Evolutionary conservation across 1,140 invertebrate species (phyloP).

Genomic region (Andricus grossulariae): DNA sequence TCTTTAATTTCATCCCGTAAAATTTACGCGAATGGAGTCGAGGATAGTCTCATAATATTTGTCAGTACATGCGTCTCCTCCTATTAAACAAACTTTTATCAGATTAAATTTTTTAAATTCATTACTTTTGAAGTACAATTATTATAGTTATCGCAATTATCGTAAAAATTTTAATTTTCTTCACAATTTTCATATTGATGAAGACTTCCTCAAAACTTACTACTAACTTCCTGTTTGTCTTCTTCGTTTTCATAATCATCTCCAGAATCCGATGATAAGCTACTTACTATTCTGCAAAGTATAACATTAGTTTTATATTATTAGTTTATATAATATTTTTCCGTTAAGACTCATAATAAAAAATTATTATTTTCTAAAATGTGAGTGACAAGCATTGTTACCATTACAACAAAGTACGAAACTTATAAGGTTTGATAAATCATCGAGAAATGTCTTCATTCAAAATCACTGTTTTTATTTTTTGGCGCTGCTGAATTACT

Average conservation of each 20-base stretch:
- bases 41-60: too few species aligned
- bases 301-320: not conserved
- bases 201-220: too few species aligned
- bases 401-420: not conserved
- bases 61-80: too few species aligned
- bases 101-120: too few species aligned
- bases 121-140: too few species aligned
- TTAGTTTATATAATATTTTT: not conserved
- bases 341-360: not conserved
- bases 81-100: too few species aligned
- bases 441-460: constrained; percentile 8
- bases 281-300: not conserved
- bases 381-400: not conserved
- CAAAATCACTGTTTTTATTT: not conserved
- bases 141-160: too few species aligned
- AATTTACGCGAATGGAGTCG: too few species aligned
- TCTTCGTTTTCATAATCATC: not conserved
- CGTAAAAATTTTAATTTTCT: too few species aligned
- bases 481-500: not conserved
- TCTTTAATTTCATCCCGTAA: too few species aligned
- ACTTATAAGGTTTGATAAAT: not conserved
- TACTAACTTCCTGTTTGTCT: not conserved
- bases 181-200: too few species aligned
- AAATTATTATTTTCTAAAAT: not conserved
- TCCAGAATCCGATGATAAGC: not conserved